Percentiles rank a stretch among this genome's conserved stretches.
Evolutionary conservation across 2,888 invertebrate genomes (phyloP).

Genomic region (Zelleria hepariella): DNA sequence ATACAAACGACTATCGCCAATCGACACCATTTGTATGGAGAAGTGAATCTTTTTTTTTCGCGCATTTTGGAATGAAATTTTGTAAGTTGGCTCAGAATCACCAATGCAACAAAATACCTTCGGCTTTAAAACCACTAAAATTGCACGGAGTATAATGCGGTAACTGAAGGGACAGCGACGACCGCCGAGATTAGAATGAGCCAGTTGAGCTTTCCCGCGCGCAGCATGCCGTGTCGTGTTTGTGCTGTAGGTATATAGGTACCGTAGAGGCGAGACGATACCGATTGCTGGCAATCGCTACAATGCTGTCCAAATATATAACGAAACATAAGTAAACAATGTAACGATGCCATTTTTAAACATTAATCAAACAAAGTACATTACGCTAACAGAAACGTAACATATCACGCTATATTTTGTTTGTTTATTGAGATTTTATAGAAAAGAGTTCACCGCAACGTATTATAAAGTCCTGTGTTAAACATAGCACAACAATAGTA

Average conservation of each 20-base stretch:
- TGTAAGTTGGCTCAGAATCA: too few relatives aligned
- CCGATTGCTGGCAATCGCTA: constrained; percentile 1
- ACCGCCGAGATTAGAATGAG: too few relatives aligned
- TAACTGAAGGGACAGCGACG: too few relatives aligned
- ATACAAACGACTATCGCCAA: too few relatives aligned
- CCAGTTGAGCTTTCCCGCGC: neutral
- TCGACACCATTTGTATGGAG: too few relatives aligned
- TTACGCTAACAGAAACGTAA: constrained; percentile 38
- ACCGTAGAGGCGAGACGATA: neutral
- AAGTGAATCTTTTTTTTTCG: too few relatives aligned
- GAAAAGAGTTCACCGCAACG: neutral
- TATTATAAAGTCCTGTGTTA: constrained; percentile 34
- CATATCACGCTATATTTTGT: constrained; percentile 47
- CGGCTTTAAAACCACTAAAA: too few relatives aligned
- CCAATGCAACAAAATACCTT: too few relatives aligned
- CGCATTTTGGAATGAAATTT: too few relatives aligned
- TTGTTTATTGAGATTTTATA: constrained; percentile 8
- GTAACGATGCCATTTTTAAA: constrained; percentile 5
- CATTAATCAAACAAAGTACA: constrained; percentile 14
- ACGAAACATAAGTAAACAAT: neutral
- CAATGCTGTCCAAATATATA: constrained; percentile 5
- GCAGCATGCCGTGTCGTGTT: neutral
- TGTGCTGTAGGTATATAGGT: too few relatives aligned
- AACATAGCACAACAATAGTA: constrained; percentile 33
- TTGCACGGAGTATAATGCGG: too few relatives aligned